Base-by-base conservation (phyloP, 2,888 invertebrate genomes). In the Loripinus fragilis region DNA sequence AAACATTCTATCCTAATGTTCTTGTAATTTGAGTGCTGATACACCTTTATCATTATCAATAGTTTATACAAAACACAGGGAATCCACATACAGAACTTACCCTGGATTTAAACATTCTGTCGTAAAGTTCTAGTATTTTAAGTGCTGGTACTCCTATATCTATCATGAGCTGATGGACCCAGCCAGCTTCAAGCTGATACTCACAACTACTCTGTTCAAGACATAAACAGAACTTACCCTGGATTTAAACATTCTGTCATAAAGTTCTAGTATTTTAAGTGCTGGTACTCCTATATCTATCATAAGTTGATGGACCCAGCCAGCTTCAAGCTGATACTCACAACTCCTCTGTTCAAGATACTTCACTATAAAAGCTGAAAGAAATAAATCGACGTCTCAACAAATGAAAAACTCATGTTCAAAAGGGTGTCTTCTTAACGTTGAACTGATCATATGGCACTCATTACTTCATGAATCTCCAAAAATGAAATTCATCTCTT, bases 51-150 rank as follows among this genome's bases (percentile, higher is more conserved):
- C n/a, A n/a, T n/a, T n/a, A n/a, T n/a, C n/a, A n/a, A n/a, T n/a
- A n/a, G n/a, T n/a, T n/a, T n/a, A n/a, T n/a, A n/a, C n/a, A n/a
- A n/a, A n/a, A n/a, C n/a, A n/a, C n/a, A n/a, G n/a, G n/a, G n/a
- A n/a, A n/a, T n/a, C n/a, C n/a, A n/a, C n/a, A n/a, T n/a, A n/a
- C n/a, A n/a, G n/a, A 55, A 82, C 88, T 79, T 88, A 94, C 94
- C 90, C 91, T 92, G 25, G 92, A 92, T 83, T 91, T 93, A 85
- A 91, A 92, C 67, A 93, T 88, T 74, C 92, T 96, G 89, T 97
- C 96, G 93, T 98, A 98, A 82, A 97, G 96, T 89, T 97, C 96
- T 86, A 98, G 94, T 2, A 98, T 95, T 90, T 96, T 95, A 89
- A 96, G 96, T 79, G 97, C 94, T 23, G 96, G 95, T 38, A 98